Evolutionary conservation across 2,888 invertebrate genomes (phyloP), one percentile per base, ranked within the genome.

Genomic region (Apotomis capreana): DNA sequence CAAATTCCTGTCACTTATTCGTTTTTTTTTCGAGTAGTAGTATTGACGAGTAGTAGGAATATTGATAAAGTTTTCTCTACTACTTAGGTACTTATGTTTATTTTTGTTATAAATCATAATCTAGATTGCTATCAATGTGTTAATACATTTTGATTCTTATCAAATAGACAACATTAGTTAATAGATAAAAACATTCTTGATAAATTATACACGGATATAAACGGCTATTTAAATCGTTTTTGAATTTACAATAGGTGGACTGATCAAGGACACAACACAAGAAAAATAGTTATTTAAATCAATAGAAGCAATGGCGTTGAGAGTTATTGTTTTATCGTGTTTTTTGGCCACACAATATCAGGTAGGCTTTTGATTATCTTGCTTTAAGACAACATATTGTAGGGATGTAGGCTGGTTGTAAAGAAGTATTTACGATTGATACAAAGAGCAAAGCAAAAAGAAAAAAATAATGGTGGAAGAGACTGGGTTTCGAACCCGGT

Each of bases 301-400:
- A 58, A 13, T 49, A 62, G 44, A 49, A 9, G 51, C 6, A 12
- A 72, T 72, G 72, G 36, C 62, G 12, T 4, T 63, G 9, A 72
- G 37, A 58, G 3, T 57, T 52, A 46, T 68, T 36, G 15, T 59
- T 2, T 9, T 72, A 8, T 49, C 37, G 0, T 68, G 62, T 68
- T 8, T 72, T 9, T 37, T 59, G 37, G 68, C 68, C 3, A 9
- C 46, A 15, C 68, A 68, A 5, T 72, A 59, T 37, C 62, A 72
- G 68, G 72, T 72, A 60, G n/a, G 49, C 10, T 37, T 5, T 12
- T 9, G 5, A 36, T 15, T 40, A 40, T 40, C 40, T 40, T 40
- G 6, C 40, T 40, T 40, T 40, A 26, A 26, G 26, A 26, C 26
- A 26, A 26, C 26, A 26, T 26, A 26, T 26, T 26, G 26, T 26